These are phyloP conservation scores for Myotis vivesi DNA, from an alignment of 2,797 vertebrate species.

Conservation along the genomic window DNA sequence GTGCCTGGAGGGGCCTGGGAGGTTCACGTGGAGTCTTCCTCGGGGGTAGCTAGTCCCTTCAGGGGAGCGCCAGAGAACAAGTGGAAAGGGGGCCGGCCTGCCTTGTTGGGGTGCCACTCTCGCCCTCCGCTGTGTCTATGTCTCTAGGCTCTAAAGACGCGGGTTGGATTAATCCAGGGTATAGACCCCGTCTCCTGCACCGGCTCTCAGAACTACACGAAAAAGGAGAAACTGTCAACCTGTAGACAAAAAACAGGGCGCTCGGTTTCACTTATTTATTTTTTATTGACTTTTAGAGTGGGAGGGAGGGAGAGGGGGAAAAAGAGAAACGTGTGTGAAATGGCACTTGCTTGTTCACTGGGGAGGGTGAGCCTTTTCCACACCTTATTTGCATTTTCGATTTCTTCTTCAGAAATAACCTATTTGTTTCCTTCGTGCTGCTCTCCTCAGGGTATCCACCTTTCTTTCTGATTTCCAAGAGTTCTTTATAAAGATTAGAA, in stretches of 20 bases:
- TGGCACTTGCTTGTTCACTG: not conserved
- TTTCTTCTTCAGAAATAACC: not conserved
- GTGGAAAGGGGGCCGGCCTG: not conserved
- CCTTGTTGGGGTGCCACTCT: not conserved
- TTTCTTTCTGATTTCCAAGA: not conserved
- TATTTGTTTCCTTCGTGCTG: not conserved
- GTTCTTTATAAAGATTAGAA: not conserved
- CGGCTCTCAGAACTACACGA: not conserved
- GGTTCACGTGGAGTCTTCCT: not conserved
- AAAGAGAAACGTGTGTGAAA: not conserved
- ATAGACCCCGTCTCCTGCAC: not conserved
- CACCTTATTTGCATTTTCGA: not conserved
- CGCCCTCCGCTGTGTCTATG: not conserved
- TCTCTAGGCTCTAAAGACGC: not conserved
- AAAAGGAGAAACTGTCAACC: not conserved
- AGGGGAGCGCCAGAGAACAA: not conserved
- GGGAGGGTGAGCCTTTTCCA: not conserved
- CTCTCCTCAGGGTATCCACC: not conserved
- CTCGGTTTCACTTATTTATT: too few relatives aligned
- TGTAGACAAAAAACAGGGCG: not conserved
- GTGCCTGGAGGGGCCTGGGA: too few relatives aligned
- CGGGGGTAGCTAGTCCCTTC: not conserved
- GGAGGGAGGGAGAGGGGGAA: too few relatives aligned
- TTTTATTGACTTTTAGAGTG: too few relatives aligned
- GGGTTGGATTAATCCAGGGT: not conserved